Base-by-base conservation (phyloP, 2,113 vertebrate genomes). In the Epinephelus fuscoguttatus region DNA sequence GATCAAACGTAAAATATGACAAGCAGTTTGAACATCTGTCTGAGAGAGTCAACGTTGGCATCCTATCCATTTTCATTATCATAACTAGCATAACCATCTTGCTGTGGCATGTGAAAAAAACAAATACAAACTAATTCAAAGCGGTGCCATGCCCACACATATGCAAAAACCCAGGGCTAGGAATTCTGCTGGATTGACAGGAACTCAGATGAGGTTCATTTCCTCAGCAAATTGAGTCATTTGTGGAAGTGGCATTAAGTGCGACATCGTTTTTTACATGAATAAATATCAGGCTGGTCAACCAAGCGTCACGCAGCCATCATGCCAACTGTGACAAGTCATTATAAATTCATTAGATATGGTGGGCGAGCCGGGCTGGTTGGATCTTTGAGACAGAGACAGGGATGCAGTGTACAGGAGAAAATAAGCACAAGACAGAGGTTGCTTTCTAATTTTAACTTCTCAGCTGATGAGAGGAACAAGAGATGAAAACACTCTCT, bases 221-320 rank as follows among this genome's bases (percentile, higher is more conserved):
- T 95, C 92, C 88, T 72, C 82, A 72, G 84, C 91, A 92, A 90
- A 94, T 85, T 83, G 85, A 88, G 73, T 89, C 81, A 84, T 94
- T 92, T 93, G 82, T 15, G 75, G 84, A 90, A 84, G 85, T 12
- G 75, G 84, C 86, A 86, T 88, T 88, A 88, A 90, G 77, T 82
- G 83, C 74, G 27, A 92, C 88, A 86, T 76, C 4, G 42, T 82
- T 90, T 90, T 84, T 88, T 84, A 93, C 84, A 92, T 84, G 88
- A 91, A 92, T 90, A 94, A 93, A 92, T 92, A 92, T 89, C 81
- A 84, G 73, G 78, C 71, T 30, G 84, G 88, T 86, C 92, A 86
- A 81, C 85, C 78, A 78, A 89, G 89, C 82, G 2, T 88, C 90
- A 68, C 77, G 0, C 67, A 47, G 66, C 70, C 78, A 30, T 88